These are phyloP conservation scores for Stramonita haemastoma DNA, from an alignment of 2,888 invertebrate species.

Conservation along the genomic window DNA sequence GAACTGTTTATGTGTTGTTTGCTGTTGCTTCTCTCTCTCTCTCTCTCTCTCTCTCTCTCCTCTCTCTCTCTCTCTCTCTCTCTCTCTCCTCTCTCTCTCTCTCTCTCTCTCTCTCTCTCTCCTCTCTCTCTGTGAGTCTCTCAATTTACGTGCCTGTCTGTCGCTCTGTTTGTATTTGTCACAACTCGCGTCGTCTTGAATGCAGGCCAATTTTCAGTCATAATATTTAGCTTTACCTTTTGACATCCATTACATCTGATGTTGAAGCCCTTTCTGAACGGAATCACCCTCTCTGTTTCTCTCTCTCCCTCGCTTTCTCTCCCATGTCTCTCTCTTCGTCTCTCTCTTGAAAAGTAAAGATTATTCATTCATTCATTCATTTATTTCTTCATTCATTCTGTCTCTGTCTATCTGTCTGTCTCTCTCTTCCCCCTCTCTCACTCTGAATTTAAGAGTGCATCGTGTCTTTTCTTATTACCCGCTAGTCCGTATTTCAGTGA, in stretches of 20 bases:
- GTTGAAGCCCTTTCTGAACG: background rate
- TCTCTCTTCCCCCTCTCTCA: background rate
- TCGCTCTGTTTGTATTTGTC: conserved; percentile 5
- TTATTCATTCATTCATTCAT: too few relatives aligned
- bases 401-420: background rate
- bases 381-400: too few relatives aligned
- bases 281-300: background rate
- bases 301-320: background rate
- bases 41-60: background rate
- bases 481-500: background rate
- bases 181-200: too few relatives aligned
- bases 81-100: background rate
- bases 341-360: too few relatives aligned
- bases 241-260: too few relatives aligned
- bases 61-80: background rate
- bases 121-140: background rate
- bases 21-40: background rate
- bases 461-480: too few relatives aligned
- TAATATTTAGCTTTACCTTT: too few relatives aligned
- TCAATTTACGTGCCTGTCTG: background rate
- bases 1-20: background rate
- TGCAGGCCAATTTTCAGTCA: too few relatives aligned
- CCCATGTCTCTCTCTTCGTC: background rate
- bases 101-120: background rate
- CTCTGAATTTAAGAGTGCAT: background rate